Percentiles rank a stretch among this genome's conserved stretches.
These are phyloP conservation scores for Erinaceus europaeus DNA, from an alignment of 2,113 vertebrate species.

Conservation along the genomic window DNA sequence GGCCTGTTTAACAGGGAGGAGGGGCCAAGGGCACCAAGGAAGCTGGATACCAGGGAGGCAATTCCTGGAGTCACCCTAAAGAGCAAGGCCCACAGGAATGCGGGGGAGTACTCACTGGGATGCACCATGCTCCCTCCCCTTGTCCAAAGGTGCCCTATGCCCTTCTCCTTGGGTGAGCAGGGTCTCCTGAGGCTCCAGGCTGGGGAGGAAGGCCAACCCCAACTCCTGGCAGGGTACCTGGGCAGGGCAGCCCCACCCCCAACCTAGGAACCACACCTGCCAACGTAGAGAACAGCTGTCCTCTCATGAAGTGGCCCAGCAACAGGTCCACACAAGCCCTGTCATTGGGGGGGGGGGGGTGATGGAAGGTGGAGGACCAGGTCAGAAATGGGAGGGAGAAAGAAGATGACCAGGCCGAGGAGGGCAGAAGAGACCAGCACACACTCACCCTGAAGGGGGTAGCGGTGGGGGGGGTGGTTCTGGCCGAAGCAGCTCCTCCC, in stretches of 20 bases:
- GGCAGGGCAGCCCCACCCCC: constrained; percentile 1
- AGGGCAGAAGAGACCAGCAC: not conserved
- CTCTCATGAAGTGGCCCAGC: constrained; percentile 77
- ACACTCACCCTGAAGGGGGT: constrained; percentile 97
- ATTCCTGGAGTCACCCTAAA: not conserved
- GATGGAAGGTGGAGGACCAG: not conserved
- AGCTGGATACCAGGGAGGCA: not conserved
- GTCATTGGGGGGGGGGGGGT: constrained; percentile 72
- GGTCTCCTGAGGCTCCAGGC: not conserved
- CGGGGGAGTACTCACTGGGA: not conserved
- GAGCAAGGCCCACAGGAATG: not conserved
- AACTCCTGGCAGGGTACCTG: not conserved
- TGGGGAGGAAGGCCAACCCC: not conserved
- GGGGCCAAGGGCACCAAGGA: not conserved
- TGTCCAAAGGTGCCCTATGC: not conserved
- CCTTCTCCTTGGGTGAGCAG: not conserved
- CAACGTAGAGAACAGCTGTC: constrained; percentile 35
- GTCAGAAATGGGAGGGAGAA: constrained; percentile 39
- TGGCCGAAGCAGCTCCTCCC: constrained; percentile 95
- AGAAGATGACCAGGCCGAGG: constrained; percentile 60
- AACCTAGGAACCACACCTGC: not conserved
- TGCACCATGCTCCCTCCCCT: not conserved
- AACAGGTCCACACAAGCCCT: constrained; percentile 77
- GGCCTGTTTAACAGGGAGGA: constrained; percentile 51
- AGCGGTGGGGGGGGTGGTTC: constrained; percentile 92